These are phyloP conservation scores for Halocynthia roretzi DNA, from an alignment of 23 tunicate genomes.

Conservation along the genomic window DNA sequence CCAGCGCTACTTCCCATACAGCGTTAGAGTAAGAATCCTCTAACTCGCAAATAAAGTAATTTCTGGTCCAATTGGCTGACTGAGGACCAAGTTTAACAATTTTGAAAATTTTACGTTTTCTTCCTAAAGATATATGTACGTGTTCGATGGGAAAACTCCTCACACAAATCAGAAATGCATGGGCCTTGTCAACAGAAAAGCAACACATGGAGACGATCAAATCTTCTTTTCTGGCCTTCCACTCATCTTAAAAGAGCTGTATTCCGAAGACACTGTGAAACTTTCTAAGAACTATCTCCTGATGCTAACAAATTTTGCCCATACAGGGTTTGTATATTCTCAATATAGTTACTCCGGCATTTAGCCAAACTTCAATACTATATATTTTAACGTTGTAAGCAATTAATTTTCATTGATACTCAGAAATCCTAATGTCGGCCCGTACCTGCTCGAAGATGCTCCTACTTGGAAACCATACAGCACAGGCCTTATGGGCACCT, in stretches of 20 bases:
- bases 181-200: neutral
- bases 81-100: neutral
- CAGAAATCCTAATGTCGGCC: constrained; percentile 22
- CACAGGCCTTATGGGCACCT: neutral
- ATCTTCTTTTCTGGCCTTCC: constrained; percentile 11
- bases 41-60: too few species aligned
- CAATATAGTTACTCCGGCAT: neutral
- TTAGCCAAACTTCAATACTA: neutral
- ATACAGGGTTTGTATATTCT: constrained; percentile 6
- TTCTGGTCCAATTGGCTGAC: neutral
- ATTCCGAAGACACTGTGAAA: neutral
- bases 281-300: constrained; percentile 10
- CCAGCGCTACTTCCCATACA: too few species aligned
- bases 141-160: neutral
- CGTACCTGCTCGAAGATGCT: neutral
- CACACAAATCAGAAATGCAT: neutral
- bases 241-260: neutral
- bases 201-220: constrained; percentile 20
- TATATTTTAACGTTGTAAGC: neutral
- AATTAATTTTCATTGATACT: neutral
- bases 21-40: too few species aligned
- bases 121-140: neutral
- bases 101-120: neutral
- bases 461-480: constrained; percentile 1
- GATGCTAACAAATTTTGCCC: constrained; percentile 17